phyloP scores from a whole-genome alignment of 2,888 invertebrate genomes.

The Drosophila prolongata region DNA sequence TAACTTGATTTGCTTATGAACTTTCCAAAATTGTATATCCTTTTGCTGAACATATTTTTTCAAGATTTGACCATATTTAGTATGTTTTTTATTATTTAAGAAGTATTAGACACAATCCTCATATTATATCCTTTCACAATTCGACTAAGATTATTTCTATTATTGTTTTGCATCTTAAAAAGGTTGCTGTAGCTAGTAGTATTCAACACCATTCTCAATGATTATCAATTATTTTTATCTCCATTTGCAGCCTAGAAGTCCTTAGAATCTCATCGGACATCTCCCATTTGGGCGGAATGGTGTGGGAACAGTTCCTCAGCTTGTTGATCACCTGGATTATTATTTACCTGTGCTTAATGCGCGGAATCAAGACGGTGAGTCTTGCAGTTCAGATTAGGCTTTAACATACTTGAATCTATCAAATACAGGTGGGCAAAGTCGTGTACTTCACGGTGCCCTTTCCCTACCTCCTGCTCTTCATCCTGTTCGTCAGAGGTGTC shows the following conservation, averaged over 20 bases:
- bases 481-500: conserved; percentile 90
- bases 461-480: conserved; percentile 90
- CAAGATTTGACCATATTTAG: too few species aligned
- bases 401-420: fast-evolving
- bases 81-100: too few species aligned
- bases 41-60: too few species aligned
- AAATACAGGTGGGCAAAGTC: conserved; percentile 82
- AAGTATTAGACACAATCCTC: too few species aligned
- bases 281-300: conserved; percentile 90
- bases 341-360: conserved; percentile 93
- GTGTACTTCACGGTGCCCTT: conserved; percentile 95
- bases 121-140: too few species aligned
- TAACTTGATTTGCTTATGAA: too few species aligned
- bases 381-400: background rate
- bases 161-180: too few species aligned
- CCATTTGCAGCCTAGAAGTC: conserved; percentile 88
- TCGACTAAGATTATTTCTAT: too few species aligned
- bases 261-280: conserved; percentile 91
- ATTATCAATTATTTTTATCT: too few species aligned
- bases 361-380: conserved; percentile 91
- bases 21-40: too few species aligned
- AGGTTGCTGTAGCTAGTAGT: too few species aligned
- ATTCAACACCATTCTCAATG: too few species aligned
- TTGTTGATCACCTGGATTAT: conserved; percentile 91
- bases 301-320: conserved; percentile 92